Evolutionary conservation across 92 coral and sea anemone species (phyloP), one percentile per base, ranked within the genome.

Genomic region (Heteractis magnifica): DNA sequence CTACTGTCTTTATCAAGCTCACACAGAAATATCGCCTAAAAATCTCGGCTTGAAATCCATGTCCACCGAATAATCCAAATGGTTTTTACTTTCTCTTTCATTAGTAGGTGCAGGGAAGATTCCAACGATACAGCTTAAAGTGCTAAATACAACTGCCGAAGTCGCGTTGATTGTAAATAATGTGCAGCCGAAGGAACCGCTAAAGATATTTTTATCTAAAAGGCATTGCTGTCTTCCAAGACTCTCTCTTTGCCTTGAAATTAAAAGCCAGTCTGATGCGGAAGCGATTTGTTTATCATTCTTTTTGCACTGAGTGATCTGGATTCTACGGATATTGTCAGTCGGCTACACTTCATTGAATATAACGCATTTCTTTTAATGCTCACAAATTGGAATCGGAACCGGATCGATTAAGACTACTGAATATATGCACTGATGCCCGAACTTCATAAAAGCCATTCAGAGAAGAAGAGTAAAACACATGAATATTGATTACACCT

Each of bases 341-440:
- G 44, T 34, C 73, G 49, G 49, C 49, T 48, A 68, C 14, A 21
- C 2, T 20, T 68, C 73, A 68, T 26, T 68, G 73, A 68, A 23
- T 68, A 41, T 68, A 68, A 68, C 73, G 73, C 49, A 23, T 20
- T 68, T 65, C 26, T n/a, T 68, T 68, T 21, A 68, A 68, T 68
- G 73, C 73, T 68, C 70, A 26, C 15, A 68, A 68, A 68, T 68
- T 68, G 15, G 73, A 23, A 5, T 10, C 11, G 49, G 73, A 68
- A 26, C 73, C 73, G 73, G 73, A 68, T 19, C 49, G 16, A 41
- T 19, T 68, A 20, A 68, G 49, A 34, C 44, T 34, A 34, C 44
- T 34, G 14, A 68, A 26, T 68, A 68, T 68, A 26, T 26, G 15
- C 26, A 68, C 12, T 8, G 44, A 48, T 48, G 49, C 48, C 73